These are phyloP conservation scores for Babyrousa celebensis DNA, from an alignment of 2,797 vertebrate species.

Conservation along the genomic window DNA sequence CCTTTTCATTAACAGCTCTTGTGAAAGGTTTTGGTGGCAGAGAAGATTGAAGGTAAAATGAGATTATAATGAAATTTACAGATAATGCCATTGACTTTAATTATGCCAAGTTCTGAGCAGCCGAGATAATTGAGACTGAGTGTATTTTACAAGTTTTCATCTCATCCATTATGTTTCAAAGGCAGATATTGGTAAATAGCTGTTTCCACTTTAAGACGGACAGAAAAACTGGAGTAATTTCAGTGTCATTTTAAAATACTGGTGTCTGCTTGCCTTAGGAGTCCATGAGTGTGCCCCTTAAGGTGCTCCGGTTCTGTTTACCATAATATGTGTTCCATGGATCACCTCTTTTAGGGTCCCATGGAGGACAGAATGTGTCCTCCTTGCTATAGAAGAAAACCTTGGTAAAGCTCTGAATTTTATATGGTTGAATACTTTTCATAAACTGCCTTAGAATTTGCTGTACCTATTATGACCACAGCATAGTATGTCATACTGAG, in stretches of 20 bases:
- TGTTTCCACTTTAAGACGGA: not conserved
- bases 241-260: not conserved
- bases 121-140: constrained; percentile 46
- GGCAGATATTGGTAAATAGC: not conserved
- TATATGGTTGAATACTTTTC: not conserved
- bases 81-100: constrained; percentile 73
- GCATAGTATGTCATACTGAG: not conserved
- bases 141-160: constrained; percentile 46
- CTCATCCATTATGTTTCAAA: constrained; percentile 28
- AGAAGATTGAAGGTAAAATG: constrained; percentile 70
- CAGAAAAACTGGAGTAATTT: not conserved
- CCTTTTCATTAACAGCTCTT: constrained; percentile 65
- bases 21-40: constrained; percentile 58
- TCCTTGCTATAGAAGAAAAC: not conserved
- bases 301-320: not conserved
- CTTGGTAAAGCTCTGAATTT: not conserved
- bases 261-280: not conserved
- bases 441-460: not conserved
- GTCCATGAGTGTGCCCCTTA: not conserved
- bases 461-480: not conserved
- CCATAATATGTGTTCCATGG: not conserved
- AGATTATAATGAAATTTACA: constrained; percentile 64
- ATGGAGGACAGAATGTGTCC: not conserved
- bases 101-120: constrained; percentile 59
- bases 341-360: not conserved